Conservation (phyloP, 1,140 invertebrate genomes). For the Brachionus koreanus region DNA sequence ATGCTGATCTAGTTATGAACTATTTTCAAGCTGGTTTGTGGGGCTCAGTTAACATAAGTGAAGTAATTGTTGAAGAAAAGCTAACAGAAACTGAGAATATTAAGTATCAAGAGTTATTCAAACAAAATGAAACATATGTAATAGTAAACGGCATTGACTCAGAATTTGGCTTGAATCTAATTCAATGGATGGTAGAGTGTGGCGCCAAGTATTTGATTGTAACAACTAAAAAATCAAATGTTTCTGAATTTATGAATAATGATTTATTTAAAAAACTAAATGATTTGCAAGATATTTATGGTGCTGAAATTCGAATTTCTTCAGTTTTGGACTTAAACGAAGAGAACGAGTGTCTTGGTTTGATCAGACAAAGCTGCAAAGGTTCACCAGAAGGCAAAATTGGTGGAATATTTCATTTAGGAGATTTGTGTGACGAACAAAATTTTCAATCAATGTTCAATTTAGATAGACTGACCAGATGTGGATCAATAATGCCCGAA, state of each 20-base stretch:
- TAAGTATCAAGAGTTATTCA: background rate
- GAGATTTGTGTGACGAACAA: background rate
- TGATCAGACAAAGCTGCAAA: background rate
- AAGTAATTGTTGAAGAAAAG: background rate
- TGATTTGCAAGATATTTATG: conserved; percentile 18
- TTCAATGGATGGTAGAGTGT: background rate
- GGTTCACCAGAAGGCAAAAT: background rate
- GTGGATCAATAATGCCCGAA: background rate
- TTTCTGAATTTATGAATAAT: background rate
- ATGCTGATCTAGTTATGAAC: conserved; percentile 13
- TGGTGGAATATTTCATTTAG: conserved; percentile 4
- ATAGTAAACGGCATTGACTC: background rate
- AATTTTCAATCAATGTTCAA: background rate
- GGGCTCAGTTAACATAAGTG: background rate
- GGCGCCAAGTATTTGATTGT: background rate
- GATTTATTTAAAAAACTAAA: conserved; percentile 1
- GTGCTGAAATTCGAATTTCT: background rate
- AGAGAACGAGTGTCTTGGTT: background rate
- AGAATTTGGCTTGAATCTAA: background rate
- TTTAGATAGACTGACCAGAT: conserved; percentile 11
- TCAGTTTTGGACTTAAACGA: background rate
- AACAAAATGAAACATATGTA: conserved; percentile 3
- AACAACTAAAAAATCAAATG: background rate
- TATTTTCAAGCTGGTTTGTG: background rate
- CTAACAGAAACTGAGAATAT: background rate